These are phyloP conservation scores for Cheirogaleus medius DNA, from an alignment of 2,113 vertebrate species.

Conservation along the genomic window DNA sequence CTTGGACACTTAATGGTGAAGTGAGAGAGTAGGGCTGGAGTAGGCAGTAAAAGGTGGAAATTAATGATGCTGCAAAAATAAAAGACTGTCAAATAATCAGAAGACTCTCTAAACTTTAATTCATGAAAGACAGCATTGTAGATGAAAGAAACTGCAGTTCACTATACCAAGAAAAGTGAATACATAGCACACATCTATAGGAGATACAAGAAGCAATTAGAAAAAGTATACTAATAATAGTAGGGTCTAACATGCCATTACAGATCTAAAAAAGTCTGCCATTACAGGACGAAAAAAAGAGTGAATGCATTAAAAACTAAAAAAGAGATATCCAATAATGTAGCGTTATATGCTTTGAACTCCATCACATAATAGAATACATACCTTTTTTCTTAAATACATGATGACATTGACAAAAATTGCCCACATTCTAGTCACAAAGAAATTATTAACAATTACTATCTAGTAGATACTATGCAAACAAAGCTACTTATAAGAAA, in stretches of 20 bases:
- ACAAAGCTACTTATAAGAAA: neutral
- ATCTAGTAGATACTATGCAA: neutral
- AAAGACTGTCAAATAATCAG: neutral
- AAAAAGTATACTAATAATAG: neutral
- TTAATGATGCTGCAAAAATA: neutral
- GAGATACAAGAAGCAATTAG: neutral
- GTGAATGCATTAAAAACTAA: neutral
- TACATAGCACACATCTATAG: neutral
- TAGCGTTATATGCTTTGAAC: neutral
- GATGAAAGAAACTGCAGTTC: neutral
- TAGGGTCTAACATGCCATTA: neutral
- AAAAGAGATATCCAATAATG: neutral
- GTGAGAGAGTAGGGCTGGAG: neutral
- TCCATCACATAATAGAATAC: neutral
- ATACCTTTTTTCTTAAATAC: neutral
- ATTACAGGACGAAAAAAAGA: neutral
- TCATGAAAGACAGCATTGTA: neutral
- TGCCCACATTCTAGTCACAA: neutral
- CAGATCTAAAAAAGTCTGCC: neutral
- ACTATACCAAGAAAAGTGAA: neutral
- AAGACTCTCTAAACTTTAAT: neutral
- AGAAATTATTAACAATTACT: neutral
- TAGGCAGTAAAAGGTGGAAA: neutral
- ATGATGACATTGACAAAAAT: neutral
- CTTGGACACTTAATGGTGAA: neutral